These are phyloP conservation scores for Dicrostonyx torquatus DNA, from an alignment of 2,797 vertebrate genomes.

Conservation along the genomic window DNA sequence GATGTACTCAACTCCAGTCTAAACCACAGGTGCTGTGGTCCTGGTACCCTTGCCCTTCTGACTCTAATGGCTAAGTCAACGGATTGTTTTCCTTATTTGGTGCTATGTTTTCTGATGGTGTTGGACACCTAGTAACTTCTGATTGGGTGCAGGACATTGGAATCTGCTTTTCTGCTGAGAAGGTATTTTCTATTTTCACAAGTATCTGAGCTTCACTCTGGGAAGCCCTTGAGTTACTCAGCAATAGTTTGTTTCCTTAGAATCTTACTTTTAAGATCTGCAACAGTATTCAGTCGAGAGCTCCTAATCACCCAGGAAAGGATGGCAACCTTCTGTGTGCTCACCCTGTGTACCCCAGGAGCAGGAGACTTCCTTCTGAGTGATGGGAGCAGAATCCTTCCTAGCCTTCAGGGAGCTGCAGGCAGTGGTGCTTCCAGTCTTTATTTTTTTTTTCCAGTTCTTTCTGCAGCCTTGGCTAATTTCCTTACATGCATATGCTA, in stretches of 20 bases:
- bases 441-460: neutral
- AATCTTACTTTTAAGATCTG: neutral
- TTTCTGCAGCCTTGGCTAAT: neutral
- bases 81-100: neutral
- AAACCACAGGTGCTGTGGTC: neutral
- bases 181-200: neutral
- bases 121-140: neutral
- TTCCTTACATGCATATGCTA: neutral
- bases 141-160: neutral
- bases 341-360: neutral
- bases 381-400: neutral
- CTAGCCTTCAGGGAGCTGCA: neutral
- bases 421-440: neutral
- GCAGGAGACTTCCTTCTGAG: neutral
- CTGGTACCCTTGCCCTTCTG: neutral
- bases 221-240: neutral
- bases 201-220: neutral
- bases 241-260: neutral
- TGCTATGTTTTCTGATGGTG: neutral
- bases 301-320: neutral
- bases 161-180: neutral
- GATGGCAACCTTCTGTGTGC: neutral
- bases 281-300: neutral
- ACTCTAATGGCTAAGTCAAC: neutral
- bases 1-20: neutral